A percentile compares a stretch with the other conserved stretches of the same genome.
These are phyloP conservation scores for Ictalurus furcatus DNA, from an alignment of 2,113 vertebrate species.

Conservation along the genomic window DNA sequence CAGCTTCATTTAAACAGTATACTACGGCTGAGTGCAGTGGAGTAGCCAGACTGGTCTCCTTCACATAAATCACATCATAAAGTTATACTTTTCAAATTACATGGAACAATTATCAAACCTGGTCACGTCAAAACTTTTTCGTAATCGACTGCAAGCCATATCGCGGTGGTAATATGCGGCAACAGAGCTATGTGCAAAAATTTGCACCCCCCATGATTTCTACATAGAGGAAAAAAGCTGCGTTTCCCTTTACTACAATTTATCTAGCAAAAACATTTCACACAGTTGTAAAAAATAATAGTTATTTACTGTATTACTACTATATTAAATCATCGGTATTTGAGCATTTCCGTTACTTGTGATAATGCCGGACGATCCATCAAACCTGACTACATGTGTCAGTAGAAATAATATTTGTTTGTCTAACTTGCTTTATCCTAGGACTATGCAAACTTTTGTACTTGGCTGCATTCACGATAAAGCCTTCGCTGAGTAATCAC, in stretches of 20 bases:
- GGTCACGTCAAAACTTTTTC: not conserved
- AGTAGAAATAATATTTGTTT: not conserved
- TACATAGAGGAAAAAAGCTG: not conserved
- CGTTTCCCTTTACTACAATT: not conserved
- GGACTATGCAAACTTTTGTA: not conserved
- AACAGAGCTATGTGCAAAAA: not conserved
- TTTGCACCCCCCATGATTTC: not conserved
- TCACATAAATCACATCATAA: not conserved
- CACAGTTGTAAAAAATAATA: not conserved
- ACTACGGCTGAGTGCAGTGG: not conserved
- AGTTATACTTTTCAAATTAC: not conserved
- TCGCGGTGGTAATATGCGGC: not conserved
- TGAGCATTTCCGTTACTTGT: not conserved
- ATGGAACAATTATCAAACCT: not conserved
- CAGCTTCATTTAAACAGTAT: not conserved
- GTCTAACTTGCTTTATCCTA: not conserved
- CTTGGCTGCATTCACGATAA: not conserved
- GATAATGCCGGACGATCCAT: not conserved
- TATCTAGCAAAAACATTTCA: not conserved
- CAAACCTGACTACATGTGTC: not conserved
- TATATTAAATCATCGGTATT: not conserved
- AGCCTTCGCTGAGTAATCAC: not conserved
- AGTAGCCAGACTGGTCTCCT: not conserved
- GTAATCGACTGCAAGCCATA: not conserved
- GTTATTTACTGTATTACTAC: not conserved